Evolutionary conservation across 2,113 vertebrate species (phyloP).

Genomic region (Rhinichthys klamathensis): DNA sequence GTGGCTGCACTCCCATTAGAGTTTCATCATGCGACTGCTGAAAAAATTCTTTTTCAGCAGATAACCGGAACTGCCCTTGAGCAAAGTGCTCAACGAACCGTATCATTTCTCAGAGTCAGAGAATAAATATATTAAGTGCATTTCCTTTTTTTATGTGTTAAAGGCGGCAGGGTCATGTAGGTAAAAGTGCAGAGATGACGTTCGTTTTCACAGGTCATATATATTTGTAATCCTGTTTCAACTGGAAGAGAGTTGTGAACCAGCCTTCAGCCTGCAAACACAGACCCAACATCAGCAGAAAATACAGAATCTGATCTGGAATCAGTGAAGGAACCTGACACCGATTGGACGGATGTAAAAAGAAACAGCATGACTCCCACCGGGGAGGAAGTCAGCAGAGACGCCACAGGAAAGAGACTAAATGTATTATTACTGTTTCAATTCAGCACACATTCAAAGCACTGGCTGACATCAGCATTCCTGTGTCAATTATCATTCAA

Average conservation of each 20-base stretch:
- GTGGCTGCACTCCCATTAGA: slow-evolving; percentile 20
- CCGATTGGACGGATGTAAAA: slow-evolving; percentile 53
- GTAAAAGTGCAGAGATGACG: neutral
- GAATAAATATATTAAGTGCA: slow-evolving; percentile 30
- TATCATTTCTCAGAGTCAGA: slow-evolving; percentile 5
- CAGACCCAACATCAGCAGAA: slow-evolving; percentile 22
- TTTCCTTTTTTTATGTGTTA: slow-evolving; percentile 14
- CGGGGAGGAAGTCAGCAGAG: slow-evolving; percentile 44
- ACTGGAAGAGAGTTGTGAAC: neutral
- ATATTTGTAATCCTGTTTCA: slow-evolving; percentile 3
- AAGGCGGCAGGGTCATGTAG: neutral
- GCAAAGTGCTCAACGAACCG: slow-evolving; percentile 11
- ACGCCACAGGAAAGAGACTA: slow-evolving; percentile 11
- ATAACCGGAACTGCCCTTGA: slow-evolving; percentile 14
- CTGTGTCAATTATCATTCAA: slow-evolving; percentile 16
- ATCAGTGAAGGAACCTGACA: slow-evolving; percentile 44
- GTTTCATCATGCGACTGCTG: slow-evolving; percentile 12
- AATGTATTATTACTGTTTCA: slow-evolving; percentile 17
- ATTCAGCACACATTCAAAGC: slow-evolving; percentile 2
- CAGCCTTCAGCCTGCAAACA: slow-evolving; percentile 8
- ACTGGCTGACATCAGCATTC: neutral
- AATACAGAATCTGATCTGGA: slow-evolving; percentile 18
- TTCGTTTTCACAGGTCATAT: slow-evolving; percentile 22
- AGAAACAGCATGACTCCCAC: slow-evolving; percentile 39
- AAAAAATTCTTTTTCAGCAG: neutral